These are phyloP conservation scores for Lithophane ornitopus DNA, from an alignment of 2,888 invertebrate genomes.

Conservation along the genomic window DNA sequence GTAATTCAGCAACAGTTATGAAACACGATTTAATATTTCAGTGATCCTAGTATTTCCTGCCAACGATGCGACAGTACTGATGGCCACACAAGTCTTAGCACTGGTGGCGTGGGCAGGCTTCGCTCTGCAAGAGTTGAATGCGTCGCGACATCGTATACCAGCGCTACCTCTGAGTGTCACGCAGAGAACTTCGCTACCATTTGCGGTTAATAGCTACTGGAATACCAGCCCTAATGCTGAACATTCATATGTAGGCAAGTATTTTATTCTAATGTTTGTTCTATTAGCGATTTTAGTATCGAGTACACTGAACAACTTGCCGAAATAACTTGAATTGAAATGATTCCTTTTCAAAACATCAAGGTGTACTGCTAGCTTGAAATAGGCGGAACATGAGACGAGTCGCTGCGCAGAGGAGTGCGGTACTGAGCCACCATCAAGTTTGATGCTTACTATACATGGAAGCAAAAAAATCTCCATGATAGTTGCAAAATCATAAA, in stretches of 20 bases:
- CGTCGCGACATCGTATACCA: slow-evolving; percentile 77
- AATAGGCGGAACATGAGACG: not conserved
- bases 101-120: slow-evolving; percentile 85
- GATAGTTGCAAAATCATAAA: not conserved
- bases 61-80: slow-evolving; percentile 80
- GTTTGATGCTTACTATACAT: too few relatives aligned
- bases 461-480: not conserved
- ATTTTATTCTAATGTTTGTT: not conserved
- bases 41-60: slow-evolving; percentile 86
- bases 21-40: slow-evolving; percentile 65
- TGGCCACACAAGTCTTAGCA: slow-evolving; percentile 82
- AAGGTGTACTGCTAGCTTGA: not conserved
- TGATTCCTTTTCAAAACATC: not conserved
- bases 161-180: slow-evolving; percentile 82
- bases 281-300: not conserved
- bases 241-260: slow-evolving; percentile 84
- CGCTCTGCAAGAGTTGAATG: slow-evolving; percentile 82
- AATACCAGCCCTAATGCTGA: slow-evolving; percentile 83
- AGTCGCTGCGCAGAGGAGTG: too few relatives aligned
- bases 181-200: slow-evolving; percentile 78
- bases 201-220: slow-evolving; percentile 83
- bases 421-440: too few relatives aligned
- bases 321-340: not conserved
- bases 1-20: not conserved
- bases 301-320: not conserved